Percentiles rank a stretch among this genome's conserved stretches.
Evolutionary conservation across 1,140 invertebrate species (phyloP).

Genomic region (Atopsyche davidsoni): DNA sequence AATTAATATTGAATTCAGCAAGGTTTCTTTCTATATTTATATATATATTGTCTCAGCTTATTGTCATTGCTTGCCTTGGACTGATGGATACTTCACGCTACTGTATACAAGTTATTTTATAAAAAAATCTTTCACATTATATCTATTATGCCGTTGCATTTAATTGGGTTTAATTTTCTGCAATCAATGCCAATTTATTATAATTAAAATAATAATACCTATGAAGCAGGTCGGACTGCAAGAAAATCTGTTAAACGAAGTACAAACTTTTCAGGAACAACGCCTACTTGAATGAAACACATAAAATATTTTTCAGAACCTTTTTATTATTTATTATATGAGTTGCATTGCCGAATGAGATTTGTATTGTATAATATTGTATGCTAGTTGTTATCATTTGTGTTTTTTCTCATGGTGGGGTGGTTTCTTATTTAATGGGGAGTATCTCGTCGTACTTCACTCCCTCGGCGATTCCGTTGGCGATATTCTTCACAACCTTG

Average conservation of each 20-base stretch:
- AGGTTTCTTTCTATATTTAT: no score
- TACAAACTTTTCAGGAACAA: background rate
- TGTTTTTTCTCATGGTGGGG: no score
- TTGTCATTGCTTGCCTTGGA: no score
- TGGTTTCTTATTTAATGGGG: slow-evolving; percentile 39
- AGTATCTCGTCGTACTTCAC: slow-evolving; percentile 54
- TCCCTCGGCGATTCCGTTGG: slow-evolving; percentile 51
- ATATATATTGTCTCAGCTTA: no score
- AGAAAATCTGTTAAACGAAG: no score
- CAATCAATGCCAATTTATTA: background rate
- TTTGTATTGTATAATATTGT: background rate
- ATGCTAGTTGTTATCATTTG: no score
- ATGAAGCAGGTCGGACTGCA: no score
- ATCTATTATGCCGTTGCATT: background rate
- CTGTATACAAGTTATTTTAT: no score
- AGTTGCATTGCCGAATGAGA: no score
- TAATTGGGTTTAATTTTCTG: background rate
- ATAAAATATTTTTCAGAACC: background rate
- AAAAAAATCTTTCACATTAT: background rate
- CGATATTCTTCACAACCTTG: slow-evolving; percentile 49
- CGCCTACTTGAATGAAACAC: background rate
- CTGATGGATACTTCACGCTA: no score
- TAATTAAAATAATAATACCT: background rate
- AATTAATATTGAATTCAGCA: no score
- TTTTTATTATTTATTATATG: background rate